phyloP scores from a whole-genome alignment of 2,113 vertebrate species.

The Ornithorhynchus anatinus region DNA sequence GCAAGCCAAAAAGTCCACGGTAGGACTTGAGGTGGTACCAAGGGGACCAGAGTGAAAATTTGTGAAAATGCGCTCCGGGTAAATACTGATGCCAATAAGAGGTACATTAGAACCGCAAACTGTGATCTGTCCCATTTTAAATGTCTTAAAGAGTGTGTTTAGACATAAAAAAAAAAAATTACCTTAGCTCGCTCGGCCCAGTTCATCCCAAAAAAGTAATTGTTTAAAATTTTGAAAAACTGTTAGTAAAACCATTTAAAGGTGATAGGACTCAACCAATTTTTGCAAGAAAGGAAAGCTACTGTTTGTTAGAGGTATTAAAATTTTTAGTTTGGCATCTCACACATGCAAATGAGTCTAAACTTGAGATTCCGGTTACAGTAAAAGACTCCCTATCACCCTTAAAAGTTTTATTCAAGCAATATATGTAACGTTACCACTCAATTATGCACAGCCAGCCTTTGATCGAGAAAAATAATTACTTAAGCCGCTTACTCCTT shows the following conservation, averaged over 20 bases:
- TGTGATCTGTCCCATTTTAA: slow-evolving; percentile 73
- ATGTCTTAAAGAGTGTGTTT: slow-evolving; percentile 75
- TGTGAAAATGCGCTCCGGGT: slow-evolving; percentile 75
- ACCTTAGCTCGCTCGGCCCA: slow-evolving; percentile 76
- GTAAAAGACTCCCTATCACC: slow-evolving; percentile 79
- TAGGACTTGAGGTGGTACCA: slow-evolving; percentile 74
- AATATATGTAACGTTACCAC: slow-evolving; percentile 85
- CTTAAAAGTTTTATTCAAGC: slow-evolving; percentile 85
- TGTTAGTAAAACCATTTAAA: slow-evolving; percentile 86
- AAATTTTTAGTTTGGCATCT: slow-evolving; percentile 79
- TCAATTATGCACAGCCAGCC: slow-evolving; percentile 87
- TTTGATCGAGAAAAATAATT: slow-evolving; percentile 86
- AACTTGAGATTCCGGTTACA: slow-evolving; percentile 63
- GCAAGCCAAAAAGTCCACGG: slow-evolving; percentile 75
- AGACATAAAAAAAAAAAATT: slow-evolving; percentile 69
- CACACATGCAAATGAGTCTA: slow-evolving; percentile 76
- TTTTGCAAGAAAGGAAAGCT: slow-evolving; percentile 74
- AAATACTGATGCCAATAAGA: slow-evolving; percentile 78
- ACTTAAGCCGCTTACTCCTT: slow-evolving; percentile 97
- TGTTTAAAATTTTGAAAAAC: slow-evolving; percentile 76
- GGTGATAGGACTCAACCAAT: slow-evolving; percentile 77
- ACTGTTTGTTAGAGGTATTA: slow-evolving; percentile 74
- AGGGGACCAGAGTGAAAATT: slow-evolving; percentile 68
- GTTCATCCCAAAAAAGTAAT: slow-evolving; percentile 77
- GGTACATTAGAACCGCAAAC: slow-evolving; percentile 76